Evolutionary conservation across 35 echinoderm and acorn worm genomes (phyloP), one percentile per base, ranked within the genome.

Genomic region (Diadema setosum): DNA sequence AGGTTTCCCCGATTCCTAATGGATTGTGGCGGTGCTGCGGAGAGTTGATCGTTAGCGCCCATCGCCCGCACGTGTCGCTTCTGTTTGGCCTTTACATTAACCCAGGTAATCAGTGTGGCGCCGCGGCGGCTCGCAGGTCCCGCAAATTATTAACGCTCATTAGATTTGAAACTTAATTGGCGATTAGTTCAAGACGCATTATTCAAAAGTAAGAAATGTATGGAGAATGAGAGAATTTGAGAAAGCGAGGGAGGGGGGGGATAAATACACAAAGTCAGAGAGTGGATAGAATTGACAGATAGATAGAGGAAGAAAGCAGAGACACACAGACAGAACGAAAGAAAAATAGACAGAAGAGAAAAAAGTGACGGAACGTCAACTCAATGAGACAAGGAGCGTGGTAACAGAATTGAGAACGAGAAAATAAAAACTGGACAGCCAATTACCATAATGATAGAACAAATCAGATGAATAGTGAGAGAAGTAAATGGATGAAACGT

Each of bases 81-180:
- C 26, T 67, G 29, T 67, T 67, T 67, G 63, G 63, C 63, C 27
- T 34, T 26, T 34, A 34, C 30, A 67, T 67, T 34, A 60, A n/a
- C 30, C 5, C 63, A 67, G 63, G 63, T 67, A 67, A 67, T 67
- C 63, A 33, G 2, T 12, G 8, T 4, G 63, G 63, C 63, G 63
- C 63, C 63, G 37, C 27, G 63, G 37, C 30, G 30, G 27, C 16
- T 26, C 63, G 27, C 63, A 67, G 37, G 30, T 34, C 30, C 37
- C 63, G 25, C 37, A 33, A 33, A 67, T 33, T 67, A 67, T 67
- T 67, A 25, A 67, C 63, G 63, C 63, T 67, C 63, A 67, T 67
- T 67, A 67, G 63, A 67, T 67, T 67, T 67, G 30, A 67, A 67
- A 67, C 63, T 67, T 67, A 67, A 67, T 67, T 67, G 63, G 37